Base-by-base conservation (phyloP, 1,140 invertebrate genomes). In the Nymphalis io region DNA sequence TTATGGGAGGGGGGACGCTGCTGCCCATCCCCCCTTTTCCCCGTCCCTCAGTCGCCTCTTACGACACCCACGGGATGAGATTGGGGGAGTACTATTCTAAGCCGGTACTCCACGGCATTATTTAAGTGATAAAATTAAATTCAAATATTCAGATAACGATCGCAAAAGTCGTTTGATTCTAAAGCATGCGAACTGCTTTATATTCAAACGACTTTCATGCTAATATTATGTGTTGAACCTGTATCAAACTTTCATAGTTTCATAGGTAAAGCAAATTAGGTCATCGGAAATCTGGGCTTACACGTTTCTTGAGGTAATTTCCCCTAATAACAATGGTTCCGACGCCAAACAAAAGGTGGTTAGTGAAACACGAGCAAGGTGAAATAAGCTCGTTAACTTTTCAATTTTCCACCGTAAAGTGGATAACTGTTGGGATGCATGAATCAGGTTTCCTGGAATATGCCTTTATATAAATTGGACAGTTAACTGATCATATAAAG, bases 331-430 rank as follows among this genome's bases (percentile, higher is more conserved):
- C 55, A 65, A 65, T 57, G 65, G 61, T 65, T 65, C 61, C 46
- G 53, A 40, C 18, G 38, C 21, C 4, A 44, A 68, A 70, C 68
- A 48, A 68, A 55, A 65, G 58, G 57, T 64, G 68, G 68, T 63
- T 15, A 57, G 60, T 40, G 55, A 15, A 70, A 60, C 68, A 51
- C 61, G 39, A 58, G 55, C 68, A 21, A 55, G 21, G 48, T 70
- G 55, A 63, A 64, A 64, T 60, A 60, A 55, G 71, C 71, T 68
- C 61, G 71, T 73, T 73, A 73, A 63, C 71, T 73, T 73, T 73
- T 73, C 71, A 72, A 72, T 72, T 68, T 72, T 63, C 65, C 18
- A 68, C 13, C 16, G 18, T 33, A 61, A 61, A 61, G 44, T 33
- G 60, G 16, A 48, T 61, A 61, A 48, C 42, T 61, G 58, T 55